phyloP scores from a whole-genome alignment of 2,113 vertebrate species.

The Upupa epops region DNA sequence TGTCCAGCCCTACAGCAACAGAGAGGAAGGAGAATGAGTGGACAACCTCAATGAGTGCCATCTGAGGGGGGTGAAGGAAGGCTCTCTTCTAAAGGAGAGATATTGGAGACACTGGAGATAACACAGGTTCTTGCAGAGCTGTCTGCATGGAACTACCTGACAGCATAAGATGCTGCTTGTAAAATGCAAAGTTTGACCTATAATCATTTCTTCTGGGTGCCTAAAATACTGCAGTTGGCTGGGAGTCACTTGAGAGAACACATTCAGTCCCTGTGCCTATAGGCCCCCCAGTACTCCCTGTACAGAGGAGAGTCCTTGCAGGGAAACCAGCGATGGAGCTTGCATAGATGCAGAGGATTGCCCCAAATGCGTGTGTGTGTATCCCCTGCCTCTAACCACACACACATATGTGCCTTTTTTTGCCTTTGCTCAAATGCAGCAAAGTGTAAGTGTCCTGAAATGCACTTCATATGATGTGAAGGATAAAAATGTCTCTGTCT shows the following conservation, averaged over 20 bases:
- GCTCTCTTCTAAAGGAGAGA: neutral
- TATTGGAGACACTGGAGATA: neutral
- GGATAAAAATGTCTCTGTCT: conserved; percentile 12
- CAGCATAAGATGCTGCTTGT: neutral
- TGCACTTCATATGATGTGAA: neutral
- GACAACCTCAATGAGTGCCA: neutral
- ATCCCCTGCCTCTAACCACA: neutral
- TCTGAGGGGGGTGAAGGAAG: neutral
- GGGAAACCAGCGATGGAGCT: neutral
- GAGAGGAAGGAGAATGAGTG: neutral
- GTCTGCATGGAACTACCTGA: neutral
- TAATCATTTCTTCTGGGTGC: neutral
- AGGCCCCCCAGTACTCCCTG: neutral
- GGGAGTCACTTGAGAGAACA: neutral
- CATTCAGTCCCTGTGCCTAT: neutral
- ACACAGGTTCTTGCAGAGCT: neutral
- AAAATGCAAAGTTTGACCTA: neutral
- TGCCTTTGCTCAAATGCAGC: neutral
- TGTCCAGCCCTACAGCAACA: neutral
- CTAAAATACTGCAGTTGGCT: neutral
- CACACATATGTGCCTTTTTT: neutral
- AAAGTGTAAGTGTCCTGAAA: neutral
- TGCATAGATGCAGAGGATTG: neutral
- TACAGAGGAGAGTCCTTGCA: neutral
- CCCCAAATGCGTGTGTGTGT: neutral